Base-by-base conservation (phyloP, 2,888 invertebrate species). In the Brachypterus glaber region DNA sequence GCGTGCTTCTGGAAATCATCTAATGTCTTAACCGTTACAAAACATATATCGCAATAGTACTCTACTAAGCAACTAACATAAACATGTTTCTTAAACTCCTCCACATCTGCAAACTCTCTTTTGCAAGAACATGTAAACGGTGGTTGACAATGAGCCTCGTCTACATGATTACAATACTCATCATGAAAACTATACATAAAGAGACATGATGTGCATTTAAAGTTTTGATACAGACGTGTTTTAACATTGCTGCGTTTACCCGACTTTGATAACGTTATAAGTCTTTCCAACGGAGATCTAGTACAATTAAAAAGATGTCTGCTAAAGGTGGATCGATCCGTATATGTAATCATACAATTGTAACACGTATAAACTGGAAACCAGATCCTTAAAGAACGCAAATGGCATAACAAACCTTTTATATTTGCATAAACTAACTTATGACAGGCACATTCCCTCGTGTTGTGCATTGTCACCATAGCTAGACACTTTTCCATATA, bases 331-430 rank as follows among this genome's bases (percentile, higher is more conserved):
- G 63, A 62, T 32, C 62, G 44, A 40, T 63, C 62, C 1, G 58
- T 66, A 44, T 74, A 75, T 1, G 75, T 74, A 17, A 75, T 63
- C 41, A 76, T 73, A 52, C 76, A 77, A 53, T 73, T 73, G 48
- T 75, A 76, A 50, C 76, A 77, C 0, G 76, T 76, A 48, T 73
- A 76, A 48, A 74, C 72, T 1, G 76, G 75, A 33, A 76, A 74
- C 61, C 63, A 64, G 11, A 58, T 55, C 13, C 58, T 51, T 9
- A 57, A 43, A 15, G 59, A 52, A 17, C 63, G 49, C 18, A 66
- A 48, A 51, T 66, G 66, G 2, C 55, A 57, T 16, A 62, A 43
- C 7, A 66, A 37, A 9, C 59, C 54, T 43, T 61, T 62, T 18
- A 56, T 33, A 5, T 57, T 57, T 2, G 52, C 51, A 36, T 58